phyloP scores from a whole-genome alignment of 2,113 vertebrate species.

The Taurulus bubalis region DNA sequence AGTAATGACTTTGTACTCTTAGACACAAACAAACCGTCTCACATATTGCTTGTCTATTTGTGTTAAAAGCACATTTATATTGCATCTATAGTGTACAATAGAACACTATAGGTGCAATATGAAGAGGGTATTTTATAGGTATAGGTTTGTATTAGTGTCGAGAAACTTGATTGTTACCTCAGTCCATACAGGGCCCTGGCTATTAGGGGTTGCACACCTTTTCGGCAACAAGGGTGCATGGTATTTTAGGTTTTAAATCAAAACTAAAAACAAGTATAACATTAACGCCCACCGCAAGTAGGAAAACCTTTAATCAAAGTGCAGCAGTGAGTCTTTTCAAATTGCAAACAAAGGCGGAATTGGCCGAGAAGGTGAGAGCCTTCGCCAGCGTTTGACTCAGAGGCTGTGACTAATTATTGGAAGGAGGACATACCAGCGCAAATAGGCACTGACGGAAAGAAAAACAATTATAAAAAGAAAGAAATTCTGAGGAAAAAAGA shows the following conservation, averaged over 20 bases:
- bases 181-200: not conserved
- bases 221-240: not conserved
- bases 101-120: too few species aligned
- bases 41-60: not conserved
- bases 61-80: not conserved
- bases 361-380: not conserved
- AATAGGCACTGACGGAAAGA: not conserved
- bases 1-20: slow-evolving; percentile 18
- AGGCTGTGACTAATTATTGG: slow-evolving; percentile 5
- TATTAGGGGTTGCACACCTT: not conserved
- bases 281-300: not conserved
- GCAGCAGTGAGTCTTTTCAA: not conserved
- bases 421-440: not conserved
- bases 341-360: not conserved
- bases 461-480: too few species aligned
- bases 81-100: too few species aligned
- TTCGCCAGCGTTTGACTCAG: not conserved
- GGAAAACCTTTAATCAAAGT: not conserved
- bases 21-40: slow-evolving; percentile 22
- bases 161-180: not conserved
- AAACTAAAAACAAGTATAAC: not conserved
- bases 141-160: not conserved
- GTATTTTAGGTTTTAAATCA: not conserved
- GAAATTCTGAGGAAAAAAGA: too few species aligned
- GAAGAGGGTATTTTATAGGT: not conserved